Conservation (phyloP, 1,140 invertebrate genomes). For the Palaemon carinicauda region DNA sequence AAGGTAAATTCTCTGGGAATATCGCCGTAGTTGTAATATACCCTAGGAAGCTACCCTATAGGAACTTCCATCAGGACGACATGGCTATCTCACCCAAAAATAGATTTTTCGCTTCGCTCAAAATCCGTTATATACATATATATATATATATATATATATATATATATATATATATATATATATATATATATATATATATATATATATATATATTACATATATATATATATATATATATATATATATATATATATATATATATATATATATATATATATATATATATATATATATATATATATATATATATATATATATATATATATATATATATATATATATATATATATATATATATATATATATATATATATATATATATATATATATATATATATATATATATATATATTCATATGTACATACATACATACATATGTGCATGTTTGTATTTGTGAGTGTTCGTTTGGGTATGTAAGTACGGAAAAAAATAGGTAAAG, state of each 20-base stretch:
- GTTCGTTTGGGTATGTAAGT: not conserved
- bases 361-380: not conserved
- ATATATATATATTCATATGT: too few species aligned
- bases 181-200: constrained; percentile 14
- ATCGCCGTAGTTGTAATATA: too few species aligned
- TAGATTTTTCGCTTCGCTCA: too few species aligned
- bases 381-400: not conserved
- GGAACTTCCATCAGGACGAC: too few species aligned
- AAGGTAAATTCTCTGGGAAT: too few species aligned
- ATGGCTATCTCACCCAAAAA: too few species aligned
- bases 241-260: not conserved
- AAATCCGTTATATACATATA: too few species aligned
- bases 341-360: not conserved
- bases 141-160: not conserved
- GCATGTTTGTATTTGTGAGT: too few species aligned
- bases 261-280: not conserved
- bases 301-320: constrained; percentile 4
- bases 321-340: not conserved
- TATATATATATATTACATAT: too few species aligned
- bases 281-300: constrained; percentile 4
- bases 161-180: not conserved
- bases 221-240: constrained; percentile 8
- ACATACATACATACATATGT: not conserved
- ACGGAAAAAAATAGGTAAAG: not conserved
- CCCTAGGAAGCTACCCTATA: too few species aligned